Base-by-base conservation (phyloP, 2,113 vertebrate species). In the Pteronura brasiliensis region DNA sequence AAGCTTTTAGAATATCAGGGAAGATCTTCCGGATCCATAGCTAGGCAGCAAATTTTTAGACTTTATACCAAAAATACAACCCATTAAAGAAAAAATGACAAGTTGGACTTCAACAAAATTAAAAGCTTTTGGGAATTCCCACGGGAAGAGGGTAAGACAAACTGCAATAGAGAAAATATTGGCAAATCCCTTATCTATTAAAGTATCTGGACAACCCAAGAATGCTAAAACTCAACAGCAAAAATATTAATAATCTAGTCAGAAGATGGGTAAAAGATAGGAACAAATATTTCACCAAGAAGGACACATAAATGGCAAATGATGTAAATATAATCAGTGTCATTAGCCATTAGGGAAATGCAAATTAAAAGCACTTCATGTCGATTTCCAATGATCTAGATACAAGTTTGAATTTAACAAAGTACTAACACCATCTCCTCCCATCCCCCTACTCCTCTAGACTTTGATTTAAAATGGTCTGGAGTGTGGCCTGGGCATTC, bases 161-260 rank as follows among this genome's bases (percentile, higher is more conserved):
- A 55, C 4, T 63, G 36, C 1, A 85, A 20, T 55, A 14, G 72
- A 97, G 79, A 93, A 88, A 31, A 67, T 47, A 93, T 25, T 52
- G 72, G 29, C 20, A 81, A 34, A 61, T 17, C 9, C 10, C 39
- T 10, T 49, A 34, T 61, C 18, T 86, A 29, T 69, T 17, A 31
- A 87, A 89, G 67, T 59, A 83, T 59, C 11, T n/a, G 63, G 74
- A 79, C 39, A 42, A 74, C 39, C 36, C 21, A 25, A 94, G 42
- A 88, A 94, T 31, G 61, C n/a, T 80, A 55, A 87, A 85, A 94
- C 31, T 79, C 44, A 93, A 59, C 17, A 61, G 67, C 36, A 88
- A 94, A 96, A 71, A 69, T 71, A 71, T 1, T 61, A 80, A 84
- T 87, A 74, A 63, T 83, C 55, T 63, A 86, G 81, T 93, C 92